These are phyloP conservation scores for Nineta flava DNA, from an alignment of 2,888 invertebrate genomes.

Conservation along the genomic window DNA sequence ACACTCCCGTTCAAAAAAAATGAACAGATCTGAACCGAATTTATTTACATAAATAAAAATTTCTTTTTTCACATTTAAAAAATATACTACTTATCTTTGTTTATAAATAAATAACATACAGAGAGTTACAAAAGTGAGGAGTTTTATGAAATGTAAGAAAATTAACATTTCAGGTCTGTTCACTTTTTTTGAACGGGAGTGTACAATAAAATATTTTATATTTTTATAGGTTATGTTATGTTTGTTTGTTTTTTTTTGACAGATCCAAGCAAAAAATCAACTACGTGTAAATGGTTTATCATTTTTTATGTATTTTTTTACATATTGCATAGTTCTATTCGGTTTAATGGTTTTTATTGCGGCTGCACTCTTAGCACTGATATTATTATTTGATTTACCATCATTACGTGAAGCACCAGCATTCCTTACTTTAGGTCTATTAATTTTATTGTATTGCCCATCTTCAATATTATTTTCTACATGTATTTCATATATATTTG, in stretches of 20 bases:
- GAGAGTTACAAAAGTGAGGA: no score
- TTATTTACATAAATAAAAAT: no score
- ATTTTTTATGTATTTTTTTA: conserved; percentile 56
- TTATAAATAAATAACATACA: no score
- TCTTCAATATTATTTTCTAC: conserved; percentile 62
- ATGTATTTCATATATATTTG: conserved; percentile 62
- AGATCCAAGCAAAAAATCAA: conserved; percentile 72
- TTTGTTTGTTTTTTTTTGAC: conserved; percentile 10
- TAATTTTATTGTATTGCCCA: conserved; percentile 55
- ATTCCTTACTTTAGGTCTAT: conserved; percentile 44
- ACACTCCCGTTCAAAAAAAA: no score
- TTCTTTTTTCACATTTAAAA: no score
- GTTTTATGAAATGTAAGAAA: no score
- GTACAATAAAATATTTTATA: no score
- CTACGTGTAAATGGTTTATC: conserved; percentile 66
- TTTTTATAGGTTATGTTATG: no score
- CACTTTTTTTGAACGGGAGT: no score
- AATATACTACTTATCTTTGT: no score
- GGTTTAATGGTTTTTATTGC: conserved; percentile 52
- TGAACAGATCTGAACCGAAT: no score
- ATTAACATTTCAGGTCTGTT: no score
- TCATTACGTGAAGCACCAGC: conserved; percentile 54
- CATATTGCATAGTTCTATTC: conserved; percentile 56
- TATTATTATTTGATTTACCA: conserved; percentile 52
- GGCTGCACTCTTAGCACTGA: conserved; percentile 42